These are phyloP conservation scores for Eristalis pertinax DNA, from an alignment of 2,888 invertebrate species.

Conservation along the genomic window DNA sequence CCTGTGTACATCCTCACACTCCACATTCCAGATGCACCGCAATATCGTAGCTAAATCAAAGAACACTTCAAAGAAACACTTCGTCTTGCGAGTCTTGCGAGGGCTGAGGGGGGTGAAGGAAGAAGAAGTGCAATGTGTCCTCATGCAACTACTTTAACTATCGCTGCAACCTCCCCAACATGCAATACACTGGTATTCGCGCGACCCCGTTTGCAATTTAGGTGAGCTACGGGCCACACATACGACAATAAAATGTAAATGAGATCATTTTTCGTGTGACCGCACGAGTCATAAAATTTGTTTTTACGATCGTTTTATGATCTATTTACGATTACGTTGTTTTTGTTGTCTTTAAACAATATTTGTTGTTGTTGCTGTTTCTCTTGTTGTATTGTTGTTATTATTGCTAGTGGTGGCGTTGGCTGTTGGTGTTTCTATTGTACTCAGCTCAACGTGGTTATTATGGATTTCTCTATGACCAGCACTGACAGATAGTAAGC, in stretches of 20 bases:
- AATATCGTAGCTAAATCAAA: neutral
- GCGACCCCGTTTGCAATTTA: conserved; percentile 6
- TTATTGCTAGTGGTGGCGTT: conserved; percentile 1
- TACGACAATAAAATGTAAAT: conserved; percentile 71
- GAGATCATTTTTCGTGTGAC: conserved; percentile 73
- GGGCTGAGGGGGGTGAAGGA: no score
- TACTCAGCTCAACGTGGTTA: conserved; percentile 23
- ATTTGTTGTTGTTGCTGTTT: conserved; percentile 41
- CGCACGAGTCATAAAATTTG: conserved; percentile 77
- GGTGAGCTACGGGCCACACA: conserved; percentile 42
- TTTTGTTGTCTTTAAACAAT: conserved; percentile 72
- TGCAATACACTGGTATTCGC: neutral
- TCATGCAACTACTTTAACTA: neutral
- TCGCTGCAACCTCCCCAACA: neutral
- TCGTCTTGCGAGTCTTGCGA: no score
- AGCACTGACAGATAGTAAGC: neutral
- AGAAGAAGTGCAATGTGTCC: neutral
- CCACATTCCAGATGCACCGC: neutral
- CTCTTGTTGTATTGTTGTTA: conserved; percentile 25
- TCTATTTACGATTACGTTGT: conserved; percentile 80
- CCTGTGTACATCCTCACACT: neutral
- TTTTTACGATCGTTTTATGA: conserved; percentile 80
- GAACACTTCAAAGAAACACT: neutral
- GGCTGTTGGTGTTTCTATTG: conserved; percentile 4
- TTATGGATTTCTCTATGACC: conserved; percentile 31